Conservation (phyloP, 2,113 vertebrate species). For the Chaetorhynchus papuensis region DNA sequence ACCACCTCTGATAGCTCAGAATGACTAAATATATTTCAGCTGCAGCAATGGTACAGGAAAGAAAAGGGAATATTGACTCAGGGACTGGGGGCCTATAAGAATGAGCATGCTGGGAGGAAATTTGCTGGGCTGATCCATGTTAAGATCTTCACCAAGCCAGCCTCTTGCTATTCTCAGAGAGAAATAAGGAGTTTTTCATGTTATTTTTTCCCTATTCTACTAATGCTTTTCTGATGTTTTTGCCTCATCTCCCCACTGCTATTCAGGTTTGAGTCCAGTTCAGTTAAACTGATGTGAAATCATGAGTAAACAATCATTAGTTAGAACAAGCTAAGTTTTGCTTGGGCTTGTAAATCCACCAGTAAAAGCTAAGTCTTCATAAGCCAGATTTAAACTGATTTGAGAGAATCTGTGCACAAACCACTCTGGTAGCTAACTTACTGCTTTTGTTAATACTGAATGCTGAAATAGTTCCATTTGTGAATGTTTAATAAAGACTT, state of each 20-base stretch:
- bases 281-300: not conserved
- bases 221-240: not conserved
- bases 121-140: not conserved
- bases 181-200: not conserved
- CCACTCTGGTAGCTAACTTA: not conserved
- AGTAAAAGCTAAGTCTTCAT: not conserved
- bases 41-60: not conserved
- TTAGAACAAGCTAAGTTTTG: not conserved
- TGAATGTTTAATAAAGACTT: not conserved
- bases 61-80: not conserved
- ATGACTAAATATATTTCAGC: conserved; percentile 4
- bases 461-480: not conserved
- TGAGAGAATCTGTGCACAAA: not conserved
- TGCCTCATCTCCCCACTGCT: not conserved
- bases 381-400: not conserved
- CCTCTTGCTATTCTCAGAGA: not conserved
- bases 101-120: not conserved
- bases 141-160: not conserved
- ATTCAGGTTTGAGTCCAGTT: not conserved
- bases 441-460: not conserved
- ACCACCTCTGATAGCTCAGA: not conserved
- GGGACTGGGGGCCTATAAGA: not conserved
- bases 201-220: not conserved
- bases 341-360: not conserved
- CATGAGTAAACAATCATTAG: not conserved